Base-by-base conservation (phyloP, 2,113 vertebrate species). In the Cavia porcellus region DNA sequence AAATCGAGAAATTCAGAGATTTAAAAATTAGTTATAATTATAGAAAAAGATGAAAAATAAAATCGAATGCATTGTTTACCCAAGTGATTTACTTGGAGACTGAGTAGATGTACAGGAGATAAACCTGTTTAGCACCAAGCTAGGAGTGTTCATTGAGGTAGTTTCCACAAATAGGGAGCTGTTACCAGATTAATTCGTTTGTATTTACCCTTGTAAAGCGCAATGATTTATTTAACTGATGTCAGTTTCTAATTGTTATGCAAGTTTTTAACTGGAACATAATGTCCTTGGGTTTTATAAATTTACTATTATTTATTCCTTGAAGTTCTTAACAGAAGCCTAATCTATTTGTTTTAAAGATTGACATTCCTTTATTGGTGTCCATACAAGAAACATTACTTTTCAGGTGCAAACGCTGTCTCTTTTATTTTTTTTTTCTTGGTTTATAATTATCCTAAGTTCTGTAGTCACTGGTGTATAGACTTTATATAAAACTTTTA, bases 241-340 rank as follows among this genome's bases (percentile, higher is more conserved):
- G 42, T 1, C 35, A 87, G 4, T 94, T 92, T 95, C 80, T 86
- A 90, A 80, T 57, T 62, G 1, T 70, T 64, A 50, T 92, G 88
- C 94, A 86, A 82, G 24, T 90, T 86, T 96, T 64, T 92, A 93
- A 52, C 17, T 89, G 52, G 52, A 82, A 96, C 95, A 93, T 92
- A 79, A 82, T 45, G 28, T 64, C n/a, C 14, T 96, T 96, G 47
- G 25, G 24, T 90, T 97, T 95, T 85, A 62, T 38, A 88, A 70
- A 6, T 61, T 9, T 59, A 42, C 28, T 85, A 61, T 96, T 93
- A 55, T 89, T 95, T 93, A 86, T 66, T 77, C 89, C 47, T 90
- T 75, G 42, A 86, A 57, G 86, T 95, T 89, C 57, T 64, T 79
- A 42, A 2, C 77, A 86, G 80, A 55, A 94, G 12, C n/a, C 55